A percentile compares a stretch with the other conserved stretches of the same genome.
Evolutionary conservation across 2,797 vertebrate species (phyloP).

Genomic region (Discoglossus pictus): DNA sequence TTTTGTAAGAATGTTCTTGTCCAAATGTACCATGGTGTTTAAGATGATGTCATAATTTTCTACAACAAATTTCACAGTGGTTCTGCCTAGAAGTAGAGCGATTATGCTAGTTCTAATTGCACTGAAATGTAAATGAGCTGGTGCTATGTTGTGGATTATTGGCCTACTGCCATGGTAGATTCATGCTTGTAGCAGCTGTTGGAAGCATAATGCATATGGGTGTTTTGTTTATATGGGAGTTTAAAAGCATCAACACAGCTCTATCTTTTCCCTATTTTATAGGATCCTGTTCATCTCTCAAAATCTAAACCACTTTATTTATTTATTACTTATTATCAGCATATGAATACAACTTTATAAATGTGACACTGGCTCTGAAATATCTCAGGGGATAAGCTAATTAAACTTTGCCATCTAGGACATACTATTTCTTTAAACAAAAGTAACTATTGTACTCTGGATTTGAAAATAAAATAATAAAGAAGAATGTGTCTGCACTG

Average conservation of each 20-base stretch:
- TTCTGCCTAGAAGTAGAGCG: slow-evolving; percentile 73
- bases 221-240: slow-evolving; percentile 61
- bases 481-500: slow-evolving; percentile 8
- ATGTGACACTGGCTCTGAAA: slow-evolving; percentile 4
- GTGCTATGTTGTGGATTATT: slow-evolving; percentile 62
- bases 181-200: slow-evolving; percentile 62
- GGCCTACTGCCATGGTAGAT: slow-evolving; percentile 62
- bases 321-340: slow-evolving; percentile 40
- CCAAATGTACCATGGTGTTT: slow-evolving; percentile 57
- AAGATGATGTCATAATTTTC: slow-evolving; percentile 76
- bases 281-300: slow-evolving; percentile 39
- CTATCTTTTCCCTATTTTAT: slow-evolving; percentile 50
- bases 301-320: slow-evolving; percentile 31
- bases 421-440: slow-evolving; percentile 5
- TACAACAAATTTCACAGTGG: slow-evolving; percentile 69
- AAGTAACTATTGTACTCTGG: neutral
- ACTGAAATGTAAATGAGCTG: slow-evolving; percentile 74
- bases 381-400: neutral
- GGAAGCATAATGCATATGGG: slow-evolving; percentile 60
- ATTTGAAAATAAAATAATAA: slow-evolving; percentile 20
- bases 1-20: slow-evolving; percentile 4
- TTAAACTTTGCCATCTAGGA: slow-evolving; percentile 10
- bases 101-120: slow-evolving; percentile 76
- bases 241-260: slow-evolving; percentile 51
- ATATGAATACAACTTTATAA: slow-evolving; percentile 37